phyloP scores from a whole-genome alignment of 2,113 vertebrate species.

The Zosterops hypoxanthus region DNA sequence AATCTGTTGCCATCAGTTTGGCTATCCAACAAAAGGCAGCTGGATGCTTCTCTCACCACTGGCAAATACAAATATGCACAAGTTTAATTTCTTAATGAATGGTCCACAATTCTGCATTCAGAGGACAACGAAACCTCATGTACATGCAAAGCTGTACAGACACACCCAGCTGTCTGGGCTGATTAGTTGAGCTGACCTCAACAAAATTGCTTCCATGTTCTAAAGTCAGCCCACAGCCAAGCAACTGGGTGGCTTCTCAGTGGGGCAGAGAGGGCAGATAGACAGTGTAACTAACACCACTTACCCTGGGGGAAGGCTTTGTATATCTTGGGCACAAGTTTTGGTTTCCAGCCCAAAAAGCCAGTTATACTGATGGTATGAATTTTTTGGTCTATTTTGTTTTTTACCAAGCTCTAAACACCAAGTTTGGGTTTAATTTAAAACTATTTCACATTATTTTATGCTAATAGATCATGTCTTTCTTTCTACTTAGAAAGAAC shows the following conservation, averaged over 20 bases:
- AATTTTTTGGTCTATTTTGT: not conserved
- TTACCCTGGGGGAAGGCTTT: not conserved
- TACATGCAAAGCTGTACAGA: not conserved
- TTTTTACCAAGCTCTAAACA: not conserved
- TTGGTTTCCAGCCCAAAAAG: not conserved
- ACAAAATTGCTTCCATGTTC: not conserved
- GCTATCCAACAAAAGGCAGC: not conserved
- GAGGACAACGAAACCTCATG: not conserved
- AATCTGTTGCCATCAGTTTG: not conserved
- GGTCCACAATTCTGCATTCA: not conserved
- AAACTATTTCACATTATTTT: not conserved
- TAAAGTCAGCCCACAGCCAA: not conserved
- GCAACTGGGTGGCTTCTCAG: not conserved
- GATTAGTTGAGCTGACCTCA: not conserved
- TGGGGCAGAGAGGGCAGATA: not conserved
- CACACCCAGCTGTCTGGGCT: not conserved
- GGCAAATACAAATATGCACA: not conserved
- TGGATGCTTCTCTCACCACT: not conserved
- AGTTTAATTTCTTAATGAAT: not conserved
- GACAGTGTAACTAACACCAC: not conserved
- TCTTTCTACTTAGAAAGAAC: slow-evolving; percentile 76
- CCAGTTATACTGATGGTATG: not conserved
- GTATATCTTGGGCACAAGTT: not conserved
- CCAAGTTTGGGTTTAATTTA: not conserved
- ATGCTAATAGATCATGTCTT: not conserved